Evolutionary conservation across 2,888 invertebrate species (phyloP).

Genomic region (Agonopterix alstromeriana): DNA sequence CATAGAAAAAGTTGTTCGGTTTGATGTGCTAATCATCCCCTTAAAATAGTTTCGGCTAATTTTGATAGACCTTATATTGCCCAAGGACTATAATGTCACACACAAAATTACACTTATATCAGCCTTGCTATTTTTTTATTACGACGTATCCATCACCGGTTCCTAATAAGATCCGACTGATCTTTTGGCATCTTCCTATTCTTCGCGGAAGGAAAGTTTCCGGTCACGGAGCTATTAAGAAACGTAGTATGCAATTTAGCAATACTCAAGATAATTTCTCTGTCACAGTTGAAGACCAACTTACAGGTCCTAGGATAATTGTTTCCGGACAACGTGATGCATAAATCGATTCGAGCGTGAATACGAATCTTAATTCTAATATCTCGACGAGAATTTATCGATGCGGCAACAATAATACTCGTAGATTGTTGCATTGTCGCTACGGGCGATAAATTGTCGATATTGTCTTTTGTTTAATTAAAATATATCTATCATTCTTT

Average conservation of each 20-base stretch:
- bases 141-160: too few relatives aligned
- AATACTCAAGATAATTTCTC: slow-evolving; percentile 42
- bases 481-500: slow-evolving; percentile 7
- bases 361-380: slow-evolving; percentile 41
- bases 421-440: slow-evolving; percentile 42
- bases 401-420: slow-evolving; percentile 38
- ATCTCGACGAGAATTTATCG: slow-evolving; percentile 39
- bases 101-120: too few relatives aligned
- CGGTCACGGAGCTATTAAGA: slow-evolving; percentile 40
- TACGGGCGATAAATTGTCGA: slow-evolving; percentile 35
- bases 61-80: too few relatives aligned
- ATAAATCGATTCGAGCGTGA: slow-evolving; percentile 51
- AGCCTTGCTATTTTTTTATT: too few relatives aligned
- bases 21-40: too few relatives aligned
- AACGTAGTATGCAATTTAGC: slow-evolving; percentile 34
- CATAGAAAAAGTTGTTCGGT: too few relatives aligned
- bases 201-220: slow-evolving; percentile 41
- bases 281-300: slow-evolving; percentile 37
- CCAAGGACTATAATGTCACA: too few relatives aligned
- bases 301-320: slow-evolving; percentile 29
- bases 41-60: too few relatives aligned
- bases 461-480: slow-evolving; percentile 23
- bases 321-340: slow-evolving; percentile 51
- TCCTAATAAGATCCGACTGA: too few relatives aligned
- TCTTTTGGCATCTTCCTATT: slow-evolving; percentile 6